Base-by-base conservation (phyloP, 2,113 vertebrate genomes). In the Prinia subflava region DNA sequence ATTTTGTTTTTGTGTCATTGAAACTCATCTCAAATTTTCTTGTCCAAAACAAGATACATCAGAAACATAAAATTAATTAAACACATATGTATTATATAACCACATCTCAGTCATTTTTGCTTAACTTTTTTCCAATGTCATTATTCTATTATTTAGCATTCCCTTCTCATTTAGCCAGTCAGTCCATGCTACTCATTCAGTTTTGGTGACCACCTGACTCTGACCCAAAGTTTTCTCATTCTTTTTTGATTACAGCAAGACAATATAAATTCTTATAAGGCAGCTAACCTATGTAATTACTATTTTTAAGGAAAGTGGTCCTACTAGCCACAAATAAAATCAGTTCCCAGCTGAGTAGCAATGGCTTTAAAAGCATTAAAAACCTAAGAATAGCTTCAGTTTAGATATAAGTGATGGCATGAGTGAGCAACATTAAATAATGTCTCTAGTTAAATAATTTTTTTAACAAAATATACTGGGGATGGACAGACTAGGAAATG, bases 331-430 rank as follows among this genome's bases (percentile, higher is more conserved):
- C 42, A 73, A 37, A 35, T 6, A 41, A 71, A 50, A 56, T 18
- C 0, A 0, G 19, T 27, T 87, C 21, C 19, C 28, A 67, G 10
- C 5, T 70, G 15, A 74, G 6, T 17, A 62, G 14, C 13, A 42
- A 28, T 1, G 2, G 24, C 9, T 63, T 74, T 77, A 39, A 73
- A 76, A 87, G 20, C 16, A 35, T 30, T 22, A 83, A 59, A 68
- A 28, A 59, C 0, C 1, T 18, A 28, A 60, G 6, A 59, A 28
- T 8, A 82, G 2, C 18, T 41, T 75, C 47, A 65, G 17, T 63
- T 84, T 46, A 50, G 42, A 59, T 19, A 75, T 2, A 79, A 82
- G 52, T 2, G 10, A 75, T 39, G 6, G 27, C 13, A 81, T 0
- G 0, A 31, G 4, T 39, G 6, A 64, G 16, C 9, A 73, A 49